Percentiles rank a stretch among this genome's conserved stretches.
phyloP scores from a whole-genome alignment of 2,797 vertebrate species.

The Clarias laeviceps region DNA sequence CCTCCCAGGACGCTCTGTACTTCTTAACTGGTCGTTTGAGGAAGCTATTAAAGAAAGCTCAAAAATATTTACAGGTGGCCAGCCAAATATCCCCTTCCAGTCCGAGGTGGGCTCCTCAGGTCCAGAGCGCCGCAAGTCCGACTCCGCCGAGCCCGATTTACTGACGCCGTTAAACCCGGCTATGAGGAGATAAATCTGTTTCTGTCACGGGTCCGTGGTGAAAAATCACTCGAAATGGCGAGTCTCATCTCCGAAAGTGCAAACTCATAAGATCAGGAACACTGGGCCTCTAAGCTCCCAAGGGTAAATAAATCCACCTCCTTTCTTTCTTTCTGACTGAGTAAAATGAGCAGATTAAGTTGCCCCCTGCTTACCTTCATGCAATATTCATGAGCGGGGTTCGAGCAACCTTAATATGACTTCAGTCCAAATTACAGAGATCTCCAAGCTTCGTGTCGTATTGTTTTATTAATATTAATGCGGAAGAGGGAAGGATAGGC shows the following conservation, averaged over 20 bases:
- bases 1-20: constrained; percentile 29
- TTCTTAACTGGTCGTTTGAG: constrained; percentile 46
- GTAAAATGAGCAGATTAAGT: constrained; percentile 32
- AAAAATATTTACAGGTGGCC: constrained; percentile 50
- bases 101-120: constrained; percentile 35
- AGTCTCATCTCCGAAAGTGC: constrained; percentile 17
- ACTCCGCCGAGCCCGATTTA: constrained; percentile 49
- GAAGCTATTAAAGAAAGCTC: constrained; percentile 49
- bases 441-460: constrained; percentile 30
- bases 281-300: constrained; percentile 14
- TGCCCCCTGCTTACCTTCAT: constrained; percentile 48
- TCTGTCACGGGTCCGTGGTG: constrained; percentile 28
- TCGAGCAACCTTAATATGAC: constrained; percentile 45
- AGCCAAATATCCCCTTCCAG: constrained; percentile 42
- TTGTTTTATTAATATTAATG: constrained; percentile 48
- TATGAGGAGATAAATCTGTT: constrained; percentile 54
- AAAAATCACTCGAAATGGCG: constrained; percentile 31
- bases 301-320: constrained; percentile 43
- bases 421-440: constrained; percentile 50
- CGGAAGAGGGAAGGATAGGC: constrained; percentile 31
- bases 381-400: constrained; percentile 58
- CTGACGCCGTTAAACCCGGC: constrained; percentile 50
- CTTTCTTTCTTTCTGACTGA: constrained; percentile 16
- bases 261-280: constrained; percentile 34
- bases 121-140: constrained; percentile 31